A percentile compares a stretch with the other conserved stretches of the same genome.
phyloP scores from a whole-genome alignment of 2,797 vertebrate species.

The Halcyon leucocephala region DNA sequence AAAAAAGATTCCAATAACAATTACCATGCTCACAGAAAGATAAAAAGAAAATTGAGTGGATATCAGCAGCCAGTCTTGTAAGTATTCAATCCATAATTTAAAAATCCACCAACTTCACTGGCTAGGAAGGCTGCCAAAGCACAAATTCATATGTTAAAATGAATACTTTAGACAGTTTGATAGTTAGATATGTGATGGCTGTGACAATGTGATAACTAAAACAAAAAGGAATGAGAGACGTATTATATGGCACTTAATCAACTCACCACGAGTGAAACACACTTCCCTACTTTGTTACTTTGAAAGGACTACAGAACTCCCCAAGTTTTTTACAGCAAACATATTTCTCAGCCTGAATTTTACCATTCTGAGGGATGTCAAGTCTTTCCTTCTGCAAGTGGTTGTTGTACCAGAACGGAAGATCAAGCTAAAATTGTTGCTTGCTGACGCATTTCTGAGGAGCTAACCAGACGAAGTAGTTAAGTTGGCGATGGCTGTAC shows the following conservation, averaged over 20 bases:
- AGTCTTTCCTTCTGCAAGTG: background rate
- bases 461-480: background rate
- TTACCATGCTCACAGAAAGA: background rate
- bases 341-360: background rate
- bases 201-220: background rate
- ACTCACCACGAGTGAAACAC: background rate
- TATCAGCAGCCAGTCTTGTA: background rate
- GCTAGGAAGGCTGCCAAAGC: background rate
- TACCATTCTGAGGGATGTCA: background rate
- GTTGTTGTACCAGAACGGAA: background rate
- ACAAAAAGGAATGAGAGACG: background rate
- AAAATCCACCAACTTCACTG: background rate
- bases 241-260: background rate
- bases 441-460: background rate
- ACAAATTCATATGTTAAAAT: conserved; percentile 17
- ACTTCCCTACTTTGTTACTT: background rate
- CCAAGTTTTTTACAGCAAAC: background rate
- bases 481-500: background rate
- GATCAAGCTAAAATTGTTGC: background rate
- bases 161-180: background rate
- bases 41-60: background rate
- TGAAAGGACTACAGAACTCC: background rate
- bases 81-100: background rate
- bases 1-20: background rate
- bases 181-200: background rate